Evolutionary conservation across 2,113 vertebrate species (phyloP), one percentile per base, ranked within the genome.

Genomic region (Xiphophorus hellerii): DNA sequence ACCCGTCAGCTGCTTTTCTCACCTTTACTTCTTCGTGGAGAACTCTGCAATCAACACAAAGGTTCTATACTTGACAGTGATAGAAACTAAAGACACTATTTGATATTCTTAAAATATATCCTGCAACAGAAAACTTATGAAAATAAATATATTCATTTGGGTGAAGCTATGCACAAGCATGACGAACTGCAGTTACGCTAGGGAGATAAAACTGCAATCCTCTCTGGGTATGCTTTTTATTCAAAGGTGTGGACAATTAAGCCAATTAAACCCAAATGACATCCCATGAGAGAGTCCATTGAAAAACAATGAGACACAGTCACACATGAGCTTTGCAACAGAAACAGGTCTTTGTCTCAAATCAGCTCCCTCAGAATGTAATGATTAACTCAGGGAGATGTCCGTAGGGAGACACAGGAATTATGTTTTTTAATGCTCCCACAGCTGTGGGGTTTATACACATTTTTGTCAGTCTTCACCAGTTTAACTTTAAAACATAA

Each of bases 191-290:
- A 25, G 51, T n/a, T n/a, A n/a, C 51, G 10, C 51, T 1, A 58
- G 51, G 11, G 8, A 58, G 51, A 58, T 58, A n/a, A n/a, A 58
- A 10, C 51, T 25, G 51, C 51, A 42, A 58, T 58, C 22, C 51
- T 58, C 51, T 1, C 51, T 9, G 51, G 51, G 22, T 58, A 58
- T 58, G 51, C 51, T 9, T 58, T 10, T 58, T 58, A 58, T n/a
- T 58, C 51, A 58, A n/a, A 58, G 51, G 51, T 58, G 51, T 58
- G 51, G 51, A 58, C 22, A 58, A 58, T 58, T 58, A 58, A 58
- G 22, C 51, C 51, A n/a, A n/a, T 58, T 58, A 58, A n/a, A 8
- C 51, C 51, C 51, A 58, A 58, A 58, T 25, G 25, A 25, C 25
- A 11, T n/a, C 51, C 25, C 51, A 25, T 1, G 22, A 58, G 51